Evolutionary conservation across 1,140 invertebrate genomes (phyloP).

Genomic region (Hylaeus anthracinus): DNA sequence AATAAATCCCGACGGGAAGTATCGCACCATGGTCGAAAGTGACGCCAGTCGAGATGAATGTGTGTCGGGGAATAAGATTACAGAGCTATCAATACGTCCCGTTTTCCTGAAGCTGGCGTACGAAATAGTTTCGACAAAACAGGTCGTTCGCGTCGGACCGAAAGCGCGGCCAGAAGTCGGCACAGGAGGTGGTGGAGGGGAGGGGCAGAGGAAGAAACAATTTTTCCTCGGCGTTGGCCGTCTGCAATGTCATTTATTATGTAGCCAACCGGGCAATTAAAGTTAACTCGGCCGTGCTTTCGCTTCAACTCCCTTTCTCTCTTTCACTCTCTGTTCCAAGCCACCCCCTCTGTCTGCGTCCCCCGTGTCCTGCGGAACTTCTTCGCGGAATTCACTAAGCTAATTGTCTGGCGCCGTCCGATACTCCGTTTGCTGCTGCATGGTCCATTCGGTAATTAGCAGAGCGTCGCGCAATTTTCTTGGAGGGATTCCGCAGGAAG

Average conservation of each 20-base stretch:
- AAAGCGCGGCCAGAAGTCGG: neutral
- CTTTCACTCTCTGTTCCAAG: neutral
- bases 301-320: constrained; percentile 20
- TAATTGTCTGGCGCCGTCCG: constrained; percentile 73
- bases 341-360: neutral
- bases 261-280: constrained; percentile 71
- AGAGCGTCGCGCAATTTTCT: constrained; percentile 47
- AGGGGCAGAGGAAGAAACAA: constrained; percentile 50
- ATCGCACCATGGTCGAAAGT: constrained; percentile 1
- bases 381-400: constrained; percentile 71
- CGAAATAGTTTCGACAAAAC: constrained; percentile 10
- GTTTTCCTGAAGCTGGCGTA: neutral
- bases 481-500: neutral
- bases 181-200: neutral
- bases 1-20: constrained; percentile 38
- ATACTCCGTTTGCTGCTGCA: constrained; percentile 45
- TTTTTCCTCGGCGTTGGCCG: constrained; percentile 62
- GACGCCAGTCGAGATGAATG: constrained; percentile 44
- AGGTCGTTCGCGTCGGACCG: neutral
- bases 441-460: constrained; percentile 59
- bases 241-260: constrained; percentile 70
- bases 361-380: constrained; percentile 50
- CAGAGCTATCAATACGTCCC: constrained; percentile 30
- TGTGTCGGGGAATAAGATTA: constrained; percentile 48
- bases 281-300: constrained; percentile 67